phyloP scores from a whole-genome alignment of 2,113 vertebrate genomes.

The Myiopsitta monachus region DNA sequence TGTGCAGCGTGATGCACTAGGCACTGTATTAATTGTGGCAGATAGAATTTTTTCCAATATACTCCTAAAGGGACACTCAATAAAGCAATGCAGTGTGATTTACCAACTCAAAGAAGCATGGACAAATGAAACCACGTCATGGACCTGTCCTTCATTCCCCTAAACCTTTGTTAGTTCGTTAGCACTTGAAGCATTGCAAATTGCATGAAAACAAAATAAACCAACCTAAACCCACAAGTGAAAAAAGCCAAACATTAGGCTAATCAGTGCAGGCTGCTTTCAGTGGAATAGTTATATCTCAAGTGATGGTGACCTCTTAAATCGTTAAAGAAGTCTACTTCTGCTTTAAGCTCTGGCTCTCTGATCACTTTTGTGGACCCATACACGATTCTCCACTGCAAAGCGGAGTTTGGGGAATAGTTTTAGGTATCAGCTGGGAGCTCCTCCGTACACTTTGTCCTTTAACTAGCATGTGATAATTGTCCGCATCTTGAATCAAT shows the following conservation, averaged over 20 bases:
- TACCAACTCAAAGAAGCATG: conserved; percentile 52
- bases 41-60: conserved; percentile 64
- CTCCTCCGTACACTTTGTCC: not conserved
- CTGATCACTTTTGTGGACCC: not conserved
- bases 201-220: not conserved
- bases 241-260: not conserved
- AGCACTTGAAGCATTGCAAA: not conserved
- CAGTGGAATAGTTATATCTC: not conserved
- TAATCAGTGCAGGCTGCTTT: not conserved
- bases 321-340: not conserved
- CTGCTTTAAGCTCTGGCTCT: not conserved
- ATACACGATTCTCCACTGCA: not conserved
- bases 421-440: not conserved
- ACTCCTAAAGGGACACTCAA: conserved; percentile 57
- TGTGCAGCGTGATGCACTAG: conserved; percentile 37
- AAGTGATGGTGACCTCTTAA: not conserved
- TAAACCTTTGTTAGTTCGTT: not conserved
- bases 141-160: not conserved
- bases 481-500: not conserved
- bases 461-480: not conserved
- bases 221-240: not conserved
- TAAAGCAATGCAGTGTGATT: conserved; percentile 58
- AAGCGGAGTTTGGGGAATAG: not conserved
- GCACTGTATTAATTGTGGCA: conserved; percentile 63
- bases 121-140: conserved; percentile 33